Percentiles rank a stretch among this genome's conserved stretches.
These are phyloP conservation scores for Phthorimaea operculella DNA, from an alignment of 1,140 invertebrate species.

Conservation along the genomic window DNA sequence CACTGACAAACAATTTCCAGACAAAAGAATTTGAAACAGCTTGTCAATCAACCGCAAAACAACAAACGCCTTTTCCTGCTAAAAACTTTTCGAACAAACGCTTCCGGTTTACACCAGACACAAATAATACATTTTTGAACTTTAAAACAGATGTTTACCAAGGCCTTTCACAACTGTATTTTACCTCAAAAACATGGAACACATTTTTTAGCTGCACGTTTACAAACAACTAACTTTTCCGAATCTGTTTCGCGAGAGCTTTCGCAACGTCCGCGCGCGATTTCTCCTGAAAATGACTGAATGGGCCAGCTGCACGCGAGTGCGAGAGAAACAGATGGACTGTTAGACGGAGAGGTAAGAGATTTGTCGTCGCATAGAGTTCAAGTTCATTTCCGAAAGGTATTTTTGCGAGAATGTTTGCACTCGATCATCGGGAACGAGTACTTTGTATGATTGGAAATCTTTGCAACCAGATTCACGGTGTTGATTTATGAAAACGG, in stretches of 20 bases:
- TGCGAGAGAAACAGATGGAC: not conserved
- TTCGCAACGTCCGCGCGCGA: not conserved
- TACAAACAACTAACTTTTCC: not conserved
- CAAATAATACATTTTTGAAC: not conserved
- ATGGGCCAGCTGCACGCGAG: not conserved
- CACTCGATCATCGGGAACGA: too few species aligned
- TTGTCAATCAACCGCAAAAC: too few species aligned
- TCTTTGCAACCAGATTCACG: too few species aligned
- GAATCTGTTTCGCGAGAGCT: not conserved
- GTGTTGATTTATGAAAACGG: too few species aligned
- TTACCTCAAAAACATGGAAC: not conserved
- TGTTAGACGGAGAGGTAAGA: not conserved
- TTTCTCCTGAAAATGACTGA: not conserved
- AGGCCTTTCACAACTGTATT: not conserved
- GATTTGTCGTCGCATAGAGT: too few species aligned
- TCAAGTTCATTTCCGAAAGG: too few species aligned
- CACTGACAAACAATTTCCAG: too few species aligned
- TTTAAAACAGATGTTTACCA: not conserved
- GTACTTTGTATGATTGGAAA: too few species aligned
- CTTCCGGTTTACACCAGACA: not conserved
- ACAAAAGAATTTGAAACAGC: too few species aligned
- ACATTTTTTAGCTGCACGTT: not conserved
- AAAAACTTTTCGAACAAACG: not conserved
- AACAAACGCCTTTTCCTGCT: not conserved
- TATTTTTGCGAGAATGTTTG: too few species aligned